phyloP scores from a whole-genome alignment of 2,113 vertebrate genomes.

The Calidris pygmaea region DNA sequence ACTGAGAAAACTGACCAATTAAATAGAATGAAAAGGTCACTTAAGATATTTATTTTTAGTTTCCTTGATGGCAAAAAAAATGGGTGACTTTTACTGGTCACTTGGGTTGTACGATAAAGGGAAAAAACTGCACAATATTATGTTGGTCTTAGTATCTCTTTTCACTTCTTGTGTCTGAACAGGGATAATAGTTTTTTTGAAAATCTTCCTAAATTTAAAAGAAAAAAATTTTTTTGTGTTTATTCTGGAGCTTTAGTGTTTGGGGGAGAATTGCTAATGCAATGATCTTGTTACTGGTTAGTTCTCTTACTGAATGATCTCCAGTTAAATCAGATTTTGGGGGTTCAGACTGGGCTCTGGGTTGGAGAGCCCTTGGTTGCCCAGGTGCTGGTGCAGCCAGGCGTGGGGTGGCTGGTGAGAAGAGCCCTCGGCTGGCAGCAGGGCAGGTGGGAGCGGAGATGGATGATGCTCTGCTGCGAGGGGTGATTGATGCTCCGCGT shows the following conservation, averaged over 20 bases:
- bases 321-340: neutral
- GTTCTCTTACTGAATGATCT: neutral
- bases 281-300: neutral
- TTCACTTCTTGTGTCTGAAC: neutral
- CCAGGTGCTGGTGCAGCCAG: neutral
- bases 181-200: neutral
- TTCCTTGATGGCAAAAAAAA: neutral
- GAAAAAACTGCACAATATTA: neutral
- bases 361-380: neutral
- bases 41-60: neutral
- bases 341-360: neutral
- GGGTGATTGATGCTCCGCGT: fast-evolving
- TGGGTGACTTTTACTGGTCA: neutral
- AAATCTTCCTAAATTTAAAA: neutral
- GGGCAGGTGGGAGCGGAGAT: neutral
- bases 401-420: neutral
- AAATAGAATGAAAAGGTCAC: neutral
- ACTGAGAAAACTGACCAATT: neutral
- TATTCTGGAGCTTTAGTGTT: neutral
- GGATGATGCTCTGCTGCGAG: fast-evolving
- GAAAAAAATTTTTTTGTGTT: neutral
- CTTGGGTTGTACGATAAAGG: neutral
- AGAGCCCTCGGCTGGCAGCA: neutral
- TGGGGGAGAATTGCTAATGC: neutral
- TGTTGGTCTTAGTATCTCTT: neutral